Evolutionary conservation across 2,888 invertebrate species (phyloP).

Genomic region (Cheilosia impressa): DNA sequence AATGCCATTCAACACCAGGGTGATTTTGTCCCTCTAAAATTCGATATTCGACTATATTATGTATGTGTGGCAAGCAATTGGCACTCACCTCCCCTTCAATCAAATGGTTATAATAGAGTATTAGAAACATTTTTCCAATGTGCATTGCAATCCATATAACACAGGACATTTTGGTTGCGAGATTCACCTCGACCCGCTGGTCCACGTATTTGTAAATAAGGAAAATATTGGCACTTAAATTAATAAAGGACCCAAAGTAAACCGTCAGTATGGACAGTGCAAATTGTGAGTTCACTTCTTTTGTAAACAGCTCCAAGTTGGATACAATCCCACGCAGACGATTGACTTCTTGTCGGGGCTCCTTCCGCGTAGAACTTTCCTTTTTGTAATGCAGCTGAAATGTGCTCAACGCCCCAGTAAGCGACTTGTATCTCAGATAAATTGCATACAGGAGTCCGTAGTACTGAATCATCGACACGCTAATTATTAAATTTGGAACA

Average conservation of each 20-base stretch:
- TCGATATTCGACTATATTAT: not conserved
- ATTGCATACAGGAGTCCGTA: constrained; percentile 75
- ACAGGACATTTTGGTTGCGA: constrained; percentile 61
- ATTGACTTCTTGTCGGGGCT: constrained; percentile 44
- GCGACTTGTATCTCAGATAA: constrained; percentile 58
- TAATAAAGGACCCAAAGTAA: constrained; percentile 76
- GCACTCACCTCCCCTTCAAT: constrained; percentile 74
- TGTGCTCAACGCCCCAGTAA: constrained; percentile 49
- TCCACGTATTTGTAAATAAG: constrained; percentile 76
- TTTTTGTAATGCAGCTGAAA: constrained; percentile 45
- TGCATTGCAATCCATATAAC: constrained; percentile 76
- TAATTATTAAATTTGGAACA: constrained; percentile 76
- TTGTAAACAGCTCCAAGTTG: constrained; percentile 73
- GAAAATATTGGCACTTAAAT: constrained; percentile 76
- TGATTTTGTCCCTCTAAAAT: constrained; percentile 75
- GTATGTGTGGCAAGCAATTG: not conserved
- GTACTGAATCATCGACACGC: constrained; percentile 76
- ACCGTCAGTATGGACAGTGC: constrained; percentile 70
- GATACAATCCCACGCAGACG: constrained; percentile 72
- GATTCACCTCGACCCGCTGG: constrained; percentile 28
- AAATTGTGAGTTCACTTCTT: constrained; percentile 74
- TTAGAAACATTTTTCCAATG: constrained; percentile 76
- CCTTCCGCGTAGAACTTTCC: constrained; percentile 39
- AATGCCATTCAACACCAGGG: constrained; percentile 69
- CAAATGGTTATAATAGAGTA: constrained; percentile 76